phyloP scores from a whole-genome alignment of 2,113 vertebrate species.

The Gambusia affinis region DNA sequence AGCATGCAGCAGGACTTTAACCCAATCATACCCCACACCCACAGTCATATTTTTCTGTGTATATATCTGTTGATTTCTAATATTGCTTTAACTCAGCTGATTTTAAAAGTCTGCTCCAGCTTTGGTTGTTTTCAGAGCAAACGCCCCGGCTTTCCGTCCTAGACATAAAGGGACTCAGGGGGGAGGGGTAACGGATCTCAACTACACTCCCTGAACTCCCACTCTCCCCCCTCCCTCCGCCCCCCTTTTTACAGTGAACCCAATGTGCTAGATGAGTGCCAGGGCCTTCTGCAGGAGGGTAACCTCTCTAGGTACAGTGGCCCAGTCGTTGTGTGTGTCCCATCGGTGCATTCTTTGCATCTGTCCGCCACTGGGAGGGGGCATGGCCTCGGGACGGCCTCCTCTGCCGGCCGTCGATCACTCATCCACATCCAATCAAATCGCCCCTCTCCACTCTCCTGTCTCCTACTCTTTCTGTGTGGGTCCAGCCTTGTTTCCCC shows the following conservation, averaged over 20 bases:
- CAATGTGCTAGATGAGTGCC: conserved; percentile 99
- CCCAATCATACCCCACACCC: conserved; percentile 48
- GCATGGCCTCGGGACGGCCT: conserved; percentile 56
- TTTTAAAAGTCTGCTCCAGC: conserved; percentile 3
- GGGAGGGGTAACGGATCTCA: conserved; percentile 70
- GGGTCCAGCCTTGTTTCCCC: conserved; percentile 54
- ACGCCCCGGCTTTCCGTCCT: conserved; percentile 1
- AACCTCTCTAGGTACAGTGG: conserved; percentile 99
- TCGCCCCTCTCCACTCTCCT: conserved; percentile 42
- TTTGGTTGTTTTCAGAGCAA: conserved; percentile 19
- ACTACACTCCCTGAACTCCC: conserved; percentile 88
- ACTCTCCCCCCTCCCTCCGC: conserved; percentile 52
- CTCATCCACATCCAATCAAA: conserved; percentile 79
- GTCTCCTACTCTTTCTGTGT: conserved; percentile 65
- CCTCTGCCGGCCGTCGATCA: conserved; percentile 63
- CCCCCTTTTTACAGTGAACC: conserved; percentile 96
- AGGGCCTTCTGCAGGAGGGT: conserved; percentile 97
- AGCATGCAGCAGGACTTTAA: conserved; percentile 5
- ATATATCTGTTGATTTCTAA: conserved; percentile 54
- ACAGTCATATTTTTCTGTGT: conserved; percentile 61
- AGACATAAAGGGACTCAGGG: conserved; percentile 22
- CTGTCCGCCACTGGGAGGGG: conserved; percentile 65
- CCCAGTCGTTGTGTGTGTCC: conserved; percentile 85
- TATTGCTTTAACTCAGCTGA: conserved; percentile 3
- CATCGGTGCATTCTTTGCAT: conserved; percentile 79